Percentiles rank a stretch among this genome's conserved stretches.
Evolutionary conservation across 1,140 invertebrate genomes (phyloP).

Genomic region (Galleria mellonella): DNA sequence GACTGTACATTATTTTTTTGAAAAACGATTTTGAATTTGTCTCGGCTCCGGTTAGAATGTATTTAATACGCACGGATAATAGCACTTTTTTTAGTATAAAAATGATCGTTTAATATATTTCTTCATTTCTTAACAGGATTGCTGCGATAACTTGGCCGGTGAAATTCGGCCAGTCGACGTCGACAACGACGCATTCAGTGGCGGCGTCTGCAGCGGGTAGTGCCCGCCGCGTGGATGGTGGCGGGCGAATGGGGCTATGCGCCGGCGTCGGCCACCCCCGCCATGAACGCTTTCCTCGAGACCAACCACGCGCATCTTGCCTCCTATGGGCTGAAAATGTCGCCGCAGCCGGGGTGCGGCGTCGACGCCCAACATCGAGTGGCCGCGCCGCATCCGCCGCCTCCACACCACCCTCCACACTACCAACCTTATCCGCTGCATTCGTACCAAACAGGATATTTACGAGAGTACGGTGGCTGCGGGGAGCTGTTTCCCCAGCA

Average conservation of each 20-base stretch:
- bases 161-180: slow-evolving; percentile 5
- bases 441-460: slow-evolving; percentile 63
- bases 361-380: slow-evolving; percentile 54
- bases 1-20: slow-evolving; percentile 66
- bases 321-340: slow-evolving; percentile 84
- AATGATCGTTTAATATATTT: not conserved
- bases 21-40: slow-evolving; percentile 66
- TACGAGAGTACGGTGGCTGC: slow-evolving; percentile 76
- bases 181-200: slow-evolving; percentile 11
- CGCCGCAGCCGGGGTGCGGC: slow-evolving; percentile 74
- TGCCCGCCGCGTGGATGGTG: slow-evolving; percentile 67
- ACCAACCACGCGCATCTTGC: slow-evolving; percentile 80
- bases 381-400: slow-evolving; percentile 73
- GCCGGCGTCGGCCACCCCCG: slow-evolving; percentile 66
- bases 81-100: slow-evolving; percentile 1
- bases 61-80: slow-evolving; percentile 27
- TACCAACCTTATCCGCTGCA: slow-evolving; percentile 75
- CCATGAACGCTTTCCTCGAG: slow-evolving; percentile 89
- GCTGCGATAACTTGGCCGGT: slow-evolving; percentile 3
- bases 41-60: slow-evolving; percentile 30
- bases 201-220: slow-evolving; percentile 32
- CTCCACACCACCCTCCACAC: slow-evolving; percentile 77
- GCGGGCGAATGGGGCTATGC: slow-evolving; percentile 69
- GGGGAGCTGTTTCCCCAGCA: slow-evolving; percentile 67
- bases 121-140: slow-evolving; percentile 12